Conservation (phyloP, 2,797 vertebrate species). For the Hippocampus kuda region DNA sequence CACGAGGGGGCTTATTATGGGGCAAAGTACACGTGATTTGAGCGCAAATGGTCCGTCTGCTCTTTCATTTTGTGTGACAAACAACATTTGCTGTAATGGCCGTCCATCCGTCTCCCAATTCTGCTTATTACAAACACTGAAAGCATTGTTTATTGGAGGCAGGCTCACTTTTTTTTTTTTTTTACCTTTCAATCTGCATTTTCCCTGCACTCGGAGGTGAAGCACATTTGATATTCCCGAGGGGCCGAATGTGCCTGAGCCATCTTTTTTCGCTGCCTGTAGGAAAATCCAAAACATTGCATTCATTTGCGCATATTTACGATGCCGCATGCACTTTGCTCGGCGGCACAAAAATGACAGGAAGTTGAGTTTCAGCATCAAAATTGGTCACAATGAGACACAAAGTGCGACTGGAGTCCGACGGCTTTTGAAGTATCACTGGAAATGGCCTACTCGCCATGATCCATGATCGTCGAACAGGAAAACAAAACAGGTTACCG, state of each 20-base stretch:
- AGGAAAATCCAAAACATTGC: not conserved
- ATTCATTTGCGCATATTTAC: not conserved
- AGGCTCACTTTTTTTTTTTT: not conserved
- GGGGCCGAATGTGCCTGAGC: not conserved
- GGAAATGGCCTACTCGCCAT: not conserved
- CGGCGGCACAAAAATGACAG: not conserved
- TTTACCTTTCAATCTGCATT: constrained; percentile 6
- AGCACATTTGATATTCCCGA: not conserved
- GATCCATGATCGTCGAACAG: not conserved
- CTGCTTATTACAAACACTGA: not conserved
- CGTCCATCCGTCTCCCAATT: not conserved
- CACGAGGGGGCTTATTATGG: not conserved
- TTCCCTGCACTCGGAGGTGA: not conserved
- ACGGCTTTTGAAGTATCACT: too few relatives aligned
- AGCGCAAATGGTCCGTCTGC: constrained; percentile 4
- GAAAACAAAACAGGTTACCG: not conserved
- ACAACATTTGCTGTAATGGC: constrained; percentile 1
- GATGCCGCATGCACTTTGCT: not conserved
- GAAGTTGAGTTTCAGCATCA: not conserved
- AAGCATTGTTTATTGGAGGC: not conserved
- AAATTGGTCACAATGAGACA: not conserved
- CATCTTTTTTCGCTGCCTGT: not conserved
- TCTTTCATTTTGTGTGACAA: not conserved
- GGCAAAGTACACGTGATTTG: not conserved
- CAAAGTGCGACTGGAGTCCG: too few relatives aligned